A percentile compares a stretch with the other conserved stretches of the same genome.
Evolutionary conservation across 2,888 invertebrate genomes (phyloP).

Genomic region (Scaptomyza parva): DNA sequence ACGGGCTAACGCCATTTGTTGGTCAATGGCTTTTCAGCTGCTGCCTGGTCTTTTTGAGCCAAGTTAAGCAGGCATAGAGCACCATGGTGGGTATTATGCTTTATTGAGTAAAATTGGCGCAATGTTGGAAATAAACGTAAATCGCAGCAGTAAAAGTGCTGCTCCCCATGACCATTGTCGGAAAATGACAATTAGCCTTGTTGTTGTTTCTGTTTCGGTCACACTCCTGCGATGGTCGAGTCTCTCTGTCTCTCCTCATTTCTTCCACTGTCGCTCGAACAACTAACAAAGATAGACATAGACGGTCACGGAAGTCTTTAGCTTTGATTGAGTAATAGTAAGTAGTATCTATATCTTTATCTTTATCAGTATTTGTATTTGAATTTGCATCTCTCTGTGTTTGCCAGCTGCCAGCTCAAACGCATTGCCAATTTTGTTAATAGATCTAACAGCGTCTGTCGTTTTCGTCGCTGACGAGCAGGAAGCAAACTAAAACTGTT

Average conservation of each 20-base stretch:
- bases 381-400: conserved; percentile 7
- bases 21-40: conserved; percentile 13
- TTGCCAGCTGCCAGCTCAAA: conserved; percentile 59
- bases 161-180: conserved; percentile 62
- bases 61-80: conserved; percentile 5
- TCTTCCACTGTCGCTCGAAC: conserved; percentile 23
- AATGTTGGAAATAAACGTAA: conserved; percentile 35
- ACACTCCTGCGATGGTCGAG: conserved; percentile 67
- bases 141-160: conserved; percentile 41
- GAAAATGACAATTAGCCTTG: conserved; percentile 77
- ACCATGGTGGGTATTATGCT: conserved; percentile 44
- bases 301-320: conserved; percentile 63
- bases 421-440: conserved; percentile 73
- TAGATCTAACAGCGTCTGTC: conserved; percentile 64
- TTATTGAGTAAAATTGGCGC: conserved; percentile 57
- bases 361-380: conserved; percentile 31
- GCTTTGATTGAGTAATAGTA: conserved; percentile 70
- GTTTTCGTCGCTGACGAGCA: conserved; percentile 45
- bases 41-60: conserved; percentile 1
- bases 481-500: conserved; percentile 72
- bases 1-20: conserved; percentile 44
- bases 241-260: not conserved
- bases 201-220: conserved; percentile 33
- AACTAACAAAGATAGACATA: conserved; percentile 42
- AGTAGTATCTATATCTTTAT: conserved; percentile 40